Evolutionary conservation across 1,140 invertebrate species (phyloP).

Genomic region (Nomia melanderi): DNA sequence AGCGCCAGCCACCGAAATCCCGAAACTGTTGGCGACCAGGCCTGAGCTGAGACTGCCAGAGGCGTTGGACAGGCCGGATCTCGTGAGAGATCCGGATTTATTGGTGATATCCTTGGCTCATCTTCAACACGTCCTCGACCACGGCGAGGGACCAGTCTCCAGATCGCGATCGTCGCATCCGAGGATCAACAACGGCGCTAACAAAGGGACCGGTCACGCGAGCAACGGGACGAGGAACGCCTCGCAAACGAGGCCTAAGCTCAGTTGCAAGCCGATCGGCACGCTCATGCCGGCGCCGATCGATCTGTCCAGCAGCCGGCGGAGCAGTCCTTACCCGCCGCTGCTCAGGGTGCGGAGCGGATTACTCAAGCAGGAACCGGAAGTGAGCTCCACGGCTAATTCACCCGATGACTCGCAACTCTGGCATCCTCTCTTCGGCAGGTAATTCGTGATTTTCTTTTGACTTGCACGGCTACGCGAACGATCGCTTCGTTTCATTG

Average conservation of each 20-base stretch:
- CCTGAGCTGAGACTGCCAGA: conserved; percentile 87
- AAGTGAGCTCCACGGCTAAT: conserved; percentile 76
- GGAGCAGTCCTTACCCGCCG: conserved; percentile 69
- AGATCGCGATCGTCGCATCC: conserved; percentile 60
- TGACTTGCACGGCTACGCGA: not conserved
- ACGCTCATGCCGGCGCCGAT: conserved; percentile 77
- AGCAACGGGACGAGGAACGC: conserved; percentile 50
- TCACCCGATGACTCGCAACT: conserved; percentile 81
- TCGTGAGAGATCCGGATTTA: conserved; percentile 89
- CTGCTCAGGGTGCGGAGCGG: conserved; percentile 73
- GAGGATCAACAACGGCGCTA: conserved; percentile 64
- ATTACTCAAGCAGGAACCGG: conserved; percentile 77
- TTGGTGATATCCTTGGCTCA: conserved; percentile 89
- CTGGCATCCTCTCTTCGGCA: conserved; percentile 87
- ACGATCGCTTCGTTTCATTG: not conserved
- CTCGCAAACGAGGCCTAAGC: conserved; percentile 67
- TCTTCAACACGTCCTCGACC: conserved; percentile 86
- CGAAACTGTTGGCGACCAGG: conserved; percentile 85
- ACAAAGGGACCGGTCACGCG: conserved; percentile 34
- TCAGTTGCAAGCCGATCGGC: conserved; percentile 76
- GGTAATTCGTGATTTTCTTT: conserved; percentile 76
- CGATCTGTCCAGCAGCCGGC: conserved; percentile 74
- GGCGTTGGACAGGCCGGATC: conserved; percentile 86
- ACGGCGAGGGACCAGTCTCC: conserved; percentile 68
- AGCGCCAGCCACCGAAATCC: conserved; percentile 88